These are phyloP conservation scores for Austrolebias charrua DNA, from an alignment of 2,797 vertebrate species.

Conservation along the genomic window DNA sequence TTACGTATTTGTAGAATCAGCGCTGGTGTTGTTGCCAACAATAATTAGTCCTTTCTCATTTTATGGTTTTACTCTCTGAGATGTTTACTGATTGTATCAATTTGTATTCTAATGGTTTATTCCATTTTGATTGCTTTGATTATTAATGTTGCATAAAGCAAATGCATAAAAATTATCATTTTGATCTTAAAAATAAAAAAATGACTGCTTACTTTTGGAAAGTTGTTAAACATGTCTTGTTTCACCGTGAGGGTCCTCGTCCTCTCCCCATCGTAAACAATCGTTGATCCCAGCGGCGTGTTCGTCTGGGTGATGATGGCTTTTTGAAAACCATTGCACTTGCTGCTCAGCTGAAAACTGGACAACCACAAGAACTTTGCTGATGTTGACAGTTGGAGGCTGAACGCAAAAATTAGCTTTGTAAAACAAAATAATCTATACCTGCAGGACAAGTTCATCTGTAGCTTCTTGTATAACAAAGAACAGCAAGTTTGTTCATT, in stretches of 20 bases:
- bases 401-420: background rate
- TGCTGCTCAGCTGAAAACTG: constrained; percentile 83
- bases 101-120: too few species aligned
- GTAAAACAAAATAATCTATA: background rate
- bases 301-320: constrained; percentile 89
- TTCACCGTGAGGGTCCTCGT: constrained; percentile 80
- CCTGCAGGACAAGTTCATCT: too few species aligned
- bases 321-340: constrained; percentile 83
- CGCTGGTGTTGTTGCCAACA: too few species aligned
- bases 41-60: too few species aligned
- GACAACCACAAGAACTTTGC: background rate
- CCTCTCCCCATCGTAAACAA: constrained; percentile 87
- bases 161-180: too few species aligned
- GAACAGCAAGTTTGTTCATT: too few species aligned
- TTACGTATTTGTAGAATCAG: too few species aligned
- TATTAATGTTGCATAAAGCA: too few species aligned
- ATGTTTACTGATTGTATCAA: too few species aligned
- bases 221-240: constrained; percentile 84
- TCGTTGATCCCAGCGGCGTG: constrained; percentile 84
- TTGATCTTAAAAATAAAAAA: background rate
- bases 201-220: constrained; percentile 79
- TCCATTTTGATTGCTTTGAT: too few species aligned
- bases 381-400: background rate
- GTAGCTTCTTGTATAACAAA: too few species aligned
- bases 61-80: too few species aligned